Conservation (phyloP, 2,888 invertebrate species). For the Callinectes sapidus region DNA sequence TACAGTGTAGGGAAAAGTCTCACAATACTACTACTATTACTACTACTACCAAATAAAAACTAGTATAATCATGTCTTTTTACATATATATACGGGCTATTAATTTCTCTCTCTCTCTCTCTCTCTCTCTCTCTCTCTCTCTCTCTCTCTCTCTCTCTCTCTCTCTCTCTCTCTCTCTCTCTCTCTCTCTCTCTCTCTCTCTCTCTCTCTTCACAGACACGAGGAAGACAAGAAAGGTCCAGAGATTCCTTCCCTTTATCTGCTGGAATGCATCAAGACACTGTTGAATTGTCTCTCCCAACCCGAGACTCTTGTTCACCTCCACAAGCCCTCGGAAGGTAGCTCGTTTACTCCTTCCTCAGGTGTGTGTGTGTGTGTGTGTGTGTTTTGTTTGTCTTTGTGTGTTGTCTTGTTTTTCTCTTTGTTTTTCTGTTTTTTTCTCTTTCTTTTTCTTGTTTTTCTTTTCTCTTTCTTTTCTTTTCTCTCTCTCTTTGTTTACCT, state of each 20-base stretch:
- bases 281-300: conserved; percentile 88
- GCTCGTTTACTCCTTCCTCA: neutral
- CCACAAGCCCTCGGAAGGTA: conserved; percentile 38
- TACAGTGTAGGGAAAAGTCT: too few relatives aligned
- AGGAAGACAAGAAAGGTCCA: conserved; percentile 52
- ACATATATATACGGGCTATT: neutral
- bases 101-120: neutral
- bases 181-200: too few relatives aligned
- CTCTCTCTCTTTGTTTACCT: neutral
- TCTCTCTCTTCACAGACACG: conserved; percentile 33
- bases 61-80: too few relatives aligned
- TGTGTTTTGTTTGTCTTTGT: neutral
- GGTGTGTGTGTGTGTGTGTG: conserved; percentile 3
- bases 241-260: conserved; percentile 83
- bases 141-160: too few relatives aligned
- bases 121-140: neutral
- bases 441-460: neutral
- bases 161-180: neutral
- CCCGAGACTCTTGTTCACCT: conserved; percentile 74
- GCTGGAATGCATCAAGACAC: conserved; percentile 89
- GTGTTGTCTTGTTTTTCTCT: neutral
- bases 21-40: neutral
- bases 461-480: neutral
- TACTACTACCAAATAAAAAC: neutral
- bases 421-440: neutral